Percentiles rank a stretch among this genome's conserved stretches.
These are phyloP conservation scores for Polyommatus iphigenia DNA, from an alignment of 2,888 invertebrate species.

Conservation along the genomic window DNA sequence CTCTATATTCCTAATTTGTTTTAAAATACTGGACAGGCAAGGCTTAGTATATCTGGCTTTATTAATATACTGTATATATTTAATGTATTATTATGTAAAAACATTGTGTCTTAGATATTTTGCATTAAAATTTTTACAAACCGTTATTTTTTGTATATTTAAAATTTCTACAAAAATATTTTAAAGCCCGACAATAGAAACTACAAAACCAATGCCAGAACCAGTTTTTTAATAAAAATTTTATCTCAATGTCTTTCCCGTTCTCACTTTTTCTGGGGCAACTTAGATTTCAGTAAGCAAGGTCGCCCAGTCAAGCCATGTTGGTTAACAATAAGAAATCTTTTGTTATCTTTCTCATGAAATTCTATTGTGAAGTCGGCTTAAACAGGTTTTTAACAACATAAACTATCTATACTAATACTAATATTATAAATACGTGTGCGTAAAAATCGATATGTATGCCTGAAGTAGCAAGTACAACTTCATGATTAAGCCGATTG, in stretches of 20 bases:
- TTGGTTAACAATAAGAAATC: slow-evolving; percentile 28
- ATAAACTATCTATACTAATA: background rate
- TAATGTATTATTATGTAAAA: too few relatives aligned
- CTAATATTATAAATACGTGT: background rate
- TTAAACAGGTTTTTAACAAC: background rate
- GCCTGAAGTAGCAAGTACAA: too few relatives aligned
- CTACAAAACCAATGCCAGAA: background rate
- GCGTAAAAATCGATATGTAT: background rate
- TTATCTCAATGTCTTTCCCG: background rate
- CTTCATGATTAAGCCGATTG: too few relatives aligned
- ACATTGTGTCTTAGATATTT: too few relatives aligned
- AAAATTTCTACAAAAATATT: background rate
- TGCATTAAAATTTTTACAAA: too few relatives aligned
- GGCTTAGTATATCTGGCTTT: too few relatives aligned
- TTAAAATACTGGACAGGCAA: too few relatives aligned
- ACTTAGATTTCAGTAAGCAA: slow-evolving; percentile 23
- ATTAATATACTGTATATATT: too few relatives aligned
- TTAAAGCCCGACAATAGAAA: background rate
- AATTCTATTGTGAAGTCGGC: background rate
- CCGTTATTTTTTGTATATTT: too few relatives aligned
- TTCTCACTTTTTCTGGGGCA: slow-evolving; percentile 10
- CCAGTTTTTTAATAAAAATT: background rate
- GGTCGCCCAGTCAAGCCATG: slow-evolving; percentile 29
- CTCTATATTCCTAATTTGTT: too few relatives aligned
- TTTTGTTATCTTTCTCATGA: slow-evolving; percentile 28